Evolutionary conservation across 1,140 invertebrate genomes (phyloP).

Genomic region (Holcopasites calliopsidis): DNA sequence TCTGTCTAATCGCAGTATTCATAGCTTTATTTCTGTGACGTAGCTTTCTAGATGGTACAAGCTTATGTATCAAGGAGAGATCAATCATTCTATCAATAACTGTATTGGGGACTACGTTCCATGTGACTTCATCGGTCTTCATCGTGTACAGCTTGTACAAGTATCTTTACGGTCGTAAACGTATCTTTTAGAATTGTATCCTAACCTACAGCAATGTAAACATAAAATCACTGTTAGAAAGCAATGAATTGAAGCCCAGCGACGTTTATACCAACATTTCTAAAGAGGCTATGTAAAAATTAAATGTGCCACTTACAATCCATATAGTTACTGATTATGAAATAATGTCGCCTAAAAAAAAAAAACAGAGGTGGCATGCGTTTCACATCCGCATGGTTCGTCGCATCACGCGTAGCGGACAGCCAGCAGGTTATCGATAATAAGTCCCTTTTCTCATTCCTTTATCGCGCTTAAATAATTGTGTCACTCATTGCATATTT

Average conservation of each 20-base stretch:
- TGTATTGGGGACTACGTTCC: constrained; percentile 12
- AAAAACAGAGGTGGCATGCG: not conserved
- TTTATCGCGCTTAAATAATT: too few species aligned
- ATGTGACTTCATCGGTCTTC: not conserved
- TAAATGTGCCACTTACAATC: not conserved
- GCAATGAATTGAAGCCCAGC: too few species aligned
- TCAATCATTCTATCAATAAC: constrained; percentile 19
- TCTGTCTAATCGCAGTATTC: not conserved
- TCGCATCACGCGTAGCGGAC: not conserved
- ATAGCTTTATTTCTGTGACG: constrained; percentile 2
- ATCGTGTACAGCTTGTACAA: not conserved
- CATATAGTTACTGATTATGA: too few species aligned
- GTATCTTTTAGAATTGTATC: not conserved
- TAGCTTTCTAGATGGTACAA: constrained; percentile 6
- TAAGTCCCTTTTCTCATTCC: too few species aligned
- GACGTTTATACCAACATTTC: not conserved
- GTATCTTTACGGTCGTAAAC: not conserved
- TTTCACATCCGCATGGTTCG: not conserved
- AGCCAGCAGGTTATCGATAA: too few species aligned
- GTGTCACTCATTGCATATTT: too few species aligned
- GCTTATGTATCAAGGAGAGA: constrained; percentile 14
- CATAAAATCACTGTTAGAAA: not conserved
- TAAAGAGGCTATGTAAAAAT: not conserved
- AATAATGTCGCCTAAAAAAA: not conserved
- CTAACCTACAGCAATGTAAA: not conserved